phyloP scores from a whole-genome alignment of 2,888 invertebrate genomes.

The Philaethria dido region DNA sequence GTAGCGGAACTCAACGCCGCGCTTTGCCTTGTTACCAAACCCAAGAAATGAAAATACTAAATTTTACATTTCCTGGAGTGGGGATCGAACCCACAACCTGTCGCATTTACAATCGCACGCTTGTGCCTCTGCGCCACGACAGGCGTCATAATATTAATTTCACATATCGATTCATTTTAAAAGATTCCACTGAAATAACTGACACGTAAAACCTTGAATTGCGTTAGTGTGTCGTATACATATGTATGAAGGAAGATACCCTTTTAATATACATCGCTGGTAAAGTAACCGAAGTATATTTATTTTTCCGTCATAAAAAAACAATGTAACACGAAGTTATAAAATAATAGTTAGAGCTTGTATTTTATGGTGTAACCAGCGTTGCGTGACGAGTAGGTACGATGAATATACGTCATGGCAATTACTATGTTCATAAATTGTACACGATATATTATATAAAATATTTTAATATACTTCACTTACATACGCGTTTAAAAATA shows the following conservation, averaged over 20 bases:
- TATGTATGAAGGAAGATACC: constrained; percentile 52
- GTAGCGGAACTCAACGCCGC: too few species aligned
- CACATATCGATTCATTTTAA: background rate
- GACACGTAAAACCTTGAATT: constrained; percentile 63
- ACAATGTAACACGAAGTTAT: constrained; percentile 49
- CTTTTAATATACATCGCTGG: constrained; percentile 61
- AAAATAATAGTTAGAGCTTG: constrained; percentile 35
- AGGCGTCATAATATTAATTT: too few species aligned
- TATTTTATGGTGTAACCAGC: constrained; percentile 67
- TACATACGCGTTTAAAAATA: too few species aligned
- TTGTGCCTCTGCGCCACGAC: too few species aligned
- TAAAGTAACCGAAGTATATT: constrained; percentile 53
- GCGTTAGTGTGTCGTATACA: constrained; percentile 53
- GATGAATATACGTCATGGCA: constrained; percentile 62
- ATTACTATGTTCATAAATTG: constrained; percentile 61
- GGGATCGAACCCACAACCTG: too few species aligned
- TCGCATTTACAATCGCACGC: too few species aligned
- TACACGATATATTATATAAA: constrained; percentile 12
- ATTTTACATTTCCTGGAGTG: too few species aligned
- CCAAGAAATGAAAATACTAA: too few species aligned
- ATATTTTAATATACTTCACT: background rate
- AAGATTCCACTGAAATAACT: constrained; percentile 32
- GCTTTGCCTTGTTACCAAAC: too few species aligned
- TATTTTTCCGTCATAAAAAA: constrained; percentile 44
- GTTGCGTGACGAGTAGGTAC: constrained; percentile 69